Conservation (phyloP, 2,888 invertebrate genomes). For the Mythimna loreyi region DNA sequence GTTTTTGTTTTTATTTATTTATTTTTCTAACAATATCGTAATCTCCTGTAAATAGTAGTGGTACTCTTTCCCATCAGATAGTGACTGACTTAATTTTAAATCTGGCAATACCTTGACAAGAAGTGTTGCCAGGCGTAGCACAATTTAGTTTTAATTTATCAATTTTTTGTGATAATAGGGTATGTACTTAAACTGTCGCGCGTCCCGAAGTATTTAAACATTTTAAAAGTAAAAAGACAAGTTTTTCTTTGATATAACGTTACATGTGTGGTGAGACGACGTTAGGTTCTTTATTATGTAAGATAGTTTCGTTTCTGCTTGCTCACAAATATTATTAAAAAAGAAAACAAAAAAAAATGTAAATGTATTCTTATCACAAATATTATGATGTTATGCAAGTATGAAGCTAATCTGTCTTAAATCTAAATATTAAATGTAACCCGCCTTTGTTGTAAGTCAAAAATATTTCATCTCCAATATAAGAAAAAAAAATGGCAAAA, state of each 20-base stretch:
- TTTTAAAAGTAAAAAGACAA: slow-evolving; percentile 78
- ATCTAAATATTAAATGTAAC: slow-evolving; percentile 71
- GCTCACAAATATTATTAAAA: slow-evolving; percentile 56
- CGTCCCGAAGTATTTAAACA: slow-evolving; percentile 70
- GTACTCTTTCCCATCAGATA: slow-evolving; percentile 89
- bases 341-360: slow-evolving; percentile 47
- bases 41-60: slow-evolving; percentile 79
- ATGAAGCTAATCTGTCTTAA: slow-evolving; percentile 79
- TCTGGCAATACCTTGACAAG: slow-evolving; percentile 71
- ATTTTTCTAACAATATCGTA: slow-evolving; percentile 68
- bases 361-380: slow-evolving; percentile 33
- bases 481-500: slow-evolving; percentile 52
- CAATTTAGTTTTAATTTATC: slow-evolving; percentile 85
- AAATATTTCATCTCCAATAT: slow-evolving; percentile 45
- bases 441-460: slow-evolving; percentile 68
- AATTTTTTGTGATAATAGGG: slow-evolving; percentile 89
- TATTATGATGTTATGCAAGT: slow-evolving; percentile 67
- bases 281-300: slow-evolving; percentile 80
- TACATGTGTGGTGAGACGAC: slow-evolving; percentile 91
- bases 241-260: slow-evolving; percentile 78
- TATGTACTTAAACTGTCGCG: slow-evolving; percentile 83
- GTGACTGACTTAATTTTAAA: slow-evolving; percentile 75
- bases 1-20: slow-evolving; percentile 71
- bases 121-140: slow-evolving; percentile 79
- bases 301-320: slow-evolving; percentile 80